phyloP scores from a whole-genome alignment of 1,140 invertebrate species.

The Halictus rubicundus region DNA sequence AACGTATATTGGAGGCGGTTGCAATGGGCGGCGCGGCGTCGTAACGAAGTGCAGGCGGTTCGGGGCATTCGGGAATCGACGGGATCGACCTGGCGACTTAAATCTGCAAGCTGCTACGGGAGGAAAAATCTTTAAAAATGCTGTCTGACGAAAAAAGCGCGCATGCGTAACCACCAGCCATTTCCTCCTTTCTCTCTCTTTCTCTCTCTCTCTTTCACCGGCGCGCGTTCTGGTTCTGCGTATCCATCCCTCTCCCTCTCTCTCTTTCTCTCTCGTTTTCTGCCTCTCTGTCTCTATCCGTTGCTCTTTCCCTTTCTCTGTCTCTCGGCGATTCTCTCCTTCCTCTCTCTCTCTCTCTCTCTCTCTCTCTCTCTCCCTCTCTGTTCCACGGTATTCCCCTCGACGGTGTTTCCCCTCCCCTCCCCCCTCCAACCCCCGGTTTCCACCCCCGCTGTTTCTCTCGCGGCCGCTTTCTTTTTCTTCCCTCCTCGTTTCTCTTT shows the following conservation, averaged over 20 bases:
- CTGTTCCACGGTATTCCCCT: conserved; percentile 3
- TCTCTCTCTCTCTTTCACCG: conserved; percentile 7
- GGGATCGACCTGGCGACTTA: conserved; percentile 63
- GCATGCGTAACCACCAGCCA: conserved; percentile 65
- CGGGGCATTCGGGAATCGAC: conserved; percentile 59
- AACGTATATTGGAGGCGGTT: conserved; percentile 27
- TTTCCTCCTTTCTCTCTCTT: conserved; percentile 44
- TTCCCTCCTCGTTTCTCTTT: conserved; percentile 48
- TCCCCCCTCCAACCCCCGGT: background rate
- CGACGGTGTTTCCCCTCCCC: background rate
- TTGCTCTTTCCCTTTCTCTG: background rate
- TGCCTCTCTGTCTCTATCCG: conserved; percentile 5
- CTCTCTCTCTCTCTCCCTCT: conserved; percentile 7
- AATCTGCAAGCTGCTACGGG: conserved; percentile 63
- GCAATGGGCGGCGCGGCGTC: conserved; percentile 32
- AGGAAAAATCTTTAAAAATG: conserved; percentile 77
- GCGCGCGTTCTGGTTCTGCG: conserved; percentile 1
- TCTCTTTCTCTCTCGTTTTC: conserved; percentile 22
- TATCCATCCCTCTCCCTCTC: background rate
- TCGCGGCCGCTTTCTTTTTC: conserved; percentile 11
- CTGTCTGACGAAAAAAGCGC: conserved; percentile 72
- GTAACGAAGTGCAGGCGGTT: conserved; percentile 54
- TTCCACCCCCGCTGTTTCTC: background rate
- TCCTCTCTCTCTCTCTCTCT: conserved; percentile 3
- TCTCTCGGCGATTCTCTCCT: background rate